These are phyloP conservation scores for Leptinotarsa defecta DNA, from an alignment of 1,140 invertebrate species.

Conservation along the genomic window DNA sequence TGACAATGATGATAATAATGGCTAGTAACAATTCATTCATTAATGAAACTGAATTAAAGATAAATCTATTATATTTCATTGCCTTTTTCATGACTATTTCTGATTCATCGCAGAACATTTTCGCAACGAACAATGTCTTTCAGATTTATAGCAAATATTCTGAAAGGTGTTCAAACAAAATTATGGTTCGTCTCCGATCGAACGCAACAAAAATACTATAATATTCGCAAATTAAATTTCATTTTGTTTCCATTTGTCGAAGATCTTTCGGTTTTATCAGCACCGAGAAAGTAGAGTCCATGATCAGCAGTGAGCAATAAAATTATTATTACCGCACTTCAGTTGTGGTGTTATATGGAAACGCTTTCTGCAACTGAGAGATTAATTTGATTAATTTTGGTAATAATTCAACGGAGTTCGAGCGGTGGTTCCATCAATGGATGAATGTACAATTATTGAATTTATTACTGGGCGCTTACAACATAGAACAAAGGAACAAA, in stretches of 20 bases:
- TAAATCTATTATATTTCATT: too few species aligned
- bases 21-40: too few species aligned
- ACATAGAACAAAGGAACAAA: not conserved
- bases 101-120: too few species aligned
- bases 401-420: constrained; percentile 17
- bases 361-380: constrained; percentile 5
- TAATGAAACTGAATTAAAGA: too few species aligned
- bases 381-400: constrained; percentile 9
- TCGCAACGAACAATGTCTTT: too few species aligned
- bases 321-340: constrained; percentile 9
- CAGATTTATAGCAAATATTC: too few species aligned
- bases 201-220: not conserved
- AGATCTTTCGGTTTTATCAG: not conserved
- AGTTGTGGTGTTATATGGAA: constrained; percentile 10
- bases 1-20: too few species aligned
- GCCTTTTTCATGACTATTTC: too few species aligned
- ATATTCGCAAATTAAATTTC: not conserved
- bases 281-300: too few species aligned
- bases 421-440: constrained; percentile 11
- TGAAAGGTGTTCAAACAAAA: too few species aligned
- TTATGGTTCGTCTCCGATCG: too few species aligned
- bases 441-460: constrained; percentile 19
- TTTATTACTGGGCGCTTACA: not conserved
- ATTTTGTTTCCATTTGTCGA: not conserved
- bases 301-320: not conserved